Evolutionary conservation across 1,140 invertebrate species (phyloP).

Genomic region (Drosophila nigrodunni): DNA sequence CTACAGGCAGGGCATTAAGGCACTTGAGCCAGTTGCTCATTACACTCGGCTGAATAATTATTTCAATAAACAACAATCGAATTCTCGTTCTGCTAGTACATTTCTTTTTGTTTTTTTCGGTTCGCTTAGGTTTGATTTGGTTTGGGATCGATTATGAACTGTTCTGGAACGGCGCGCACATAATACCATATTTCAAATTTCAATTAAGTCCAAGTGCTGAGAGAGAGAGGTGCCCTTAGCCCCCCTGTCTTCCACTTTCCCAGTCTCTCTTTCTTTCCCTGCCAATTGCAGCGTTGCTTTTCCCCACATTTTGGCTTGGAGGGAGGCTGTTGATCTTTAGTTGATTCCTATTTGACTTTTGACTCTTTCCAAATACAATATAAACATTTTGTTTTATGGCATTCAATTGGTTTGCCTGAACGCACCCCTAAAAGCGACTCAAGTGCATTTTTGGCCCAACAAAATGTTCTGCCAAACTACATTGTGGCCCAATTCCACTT

Average conservation of each 20-base stretch:
- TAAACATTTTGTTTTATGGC: slow-evolving; percentile 79
- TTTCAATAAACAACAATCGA: slow-evolving; percentile 77
- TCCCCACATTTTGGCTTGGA: neutral
- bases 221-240: slow-evolving; percentile 62
- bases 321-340: slow-evolving; percentile 55
- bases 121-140: slow-evolving; percentile 42
- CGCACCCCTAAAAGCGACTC: slow-evolving; percentile 65
- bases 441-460: slow-evolving; percentile 55
- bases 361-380: slow-evolving; percentile 69
- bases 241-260: neutral
- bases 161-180: slow-evolving; percentile 77
- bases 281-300: slow-evolving; percentile 57
- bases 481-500: slow-evolving; percentile 39
- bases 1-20: slow-evolving; percentile 10
- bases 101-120: too few species aligned
- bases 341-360: slow-evolving; percentile 77
- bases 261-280: slow-evolving; percentile 2
- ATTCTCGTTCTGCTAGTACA: slow-evolving; percentile 32
- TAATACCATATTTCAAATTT: slow-evolving; percentile 84
- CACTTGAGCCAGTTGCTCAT: slow-evolving; percentile 79
- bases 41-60: slow-evolving; percentile 79
- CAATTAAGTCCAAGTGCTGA: slow-evolving; percentile 84
- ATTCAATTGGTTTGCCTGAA: slow-evolving; percentile 59
- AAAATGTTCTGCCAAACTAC: slow-evolving; percentile 36
- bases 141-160: slow-evolving; percentile 74